Percentiles rank a stretch among this genome's conserved stretches.
phyloP scores from a whole-genome alignment of 1,140 invertebrate genomes.

The Fopius arisanus region DNA sequence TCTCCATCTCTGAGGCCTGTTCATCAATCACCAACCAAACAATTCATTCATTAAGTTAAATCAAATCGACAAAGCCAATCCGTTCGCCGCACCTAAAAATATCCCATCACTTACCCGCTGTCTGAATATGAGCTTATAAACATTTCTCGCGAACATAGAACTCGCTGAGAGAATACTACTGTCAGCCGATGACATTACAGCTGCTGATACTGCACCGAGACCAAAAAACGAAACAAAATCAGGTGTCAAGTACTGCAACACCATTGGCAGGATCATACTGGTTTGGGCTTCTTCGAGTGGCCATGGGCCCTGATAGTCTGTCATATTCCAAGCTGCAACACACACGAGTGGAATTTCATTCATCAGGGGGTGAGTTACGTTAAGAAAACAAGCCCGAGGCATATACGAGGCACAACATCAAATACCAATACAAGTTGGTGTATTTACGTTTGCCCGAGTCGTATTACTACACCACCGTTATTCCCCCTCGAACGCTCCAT shows the following conservation, averaged over 20 bases:
- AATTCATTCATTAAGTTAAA: not conserved
- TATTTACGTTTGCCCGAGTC: constrained; percentile 50
- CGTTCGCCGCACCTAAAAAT: not conserved
- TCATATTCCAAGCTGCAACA: constrained; percentile 90
- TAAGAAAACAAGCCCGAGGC: not conserved
- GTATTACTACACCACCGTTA: constrained; percentile 47
- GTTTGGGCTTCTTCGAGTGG: constrained; percentile 79
- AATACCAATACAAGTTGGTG: constrained; percentile 46
- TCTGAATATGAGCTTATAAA: constrained; percentile 95
- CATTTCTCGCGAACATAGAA: constrained; percentile 98
- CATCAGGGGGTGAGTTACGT: not conserved
- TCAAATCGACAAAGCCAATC: too few relatives aligned
- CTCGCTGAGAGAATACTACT: constrained; percentile 96
- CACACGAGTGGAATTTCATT: constrained; percentile 29
- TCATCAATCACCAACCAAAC: not conserved
- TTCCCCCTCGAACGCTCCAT: not conserved
- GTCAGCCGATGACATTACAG: constrained; percentile 98
- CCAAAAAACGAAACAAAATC: constrained; percentile 95
- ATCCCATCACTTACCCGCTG: constrained; percentile 80
- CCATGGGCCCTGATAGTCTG: constrained; percentile 79
- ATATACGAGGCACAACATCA: constrained; percentile 27
- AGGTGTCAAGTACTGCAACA: constrained; percentile 94
- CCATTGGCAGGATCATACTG: constrained; percentile 95
- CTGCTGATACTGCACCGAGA: constrained; percentile 96
- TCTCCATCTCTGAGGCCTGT: constrained; percentile 93